Evolutionary conservation across 1,140 invertebrate genomes (phyloP), one percentile per base, ranked within the genome.

Genomic region (Sinella curviseta): DNA sequence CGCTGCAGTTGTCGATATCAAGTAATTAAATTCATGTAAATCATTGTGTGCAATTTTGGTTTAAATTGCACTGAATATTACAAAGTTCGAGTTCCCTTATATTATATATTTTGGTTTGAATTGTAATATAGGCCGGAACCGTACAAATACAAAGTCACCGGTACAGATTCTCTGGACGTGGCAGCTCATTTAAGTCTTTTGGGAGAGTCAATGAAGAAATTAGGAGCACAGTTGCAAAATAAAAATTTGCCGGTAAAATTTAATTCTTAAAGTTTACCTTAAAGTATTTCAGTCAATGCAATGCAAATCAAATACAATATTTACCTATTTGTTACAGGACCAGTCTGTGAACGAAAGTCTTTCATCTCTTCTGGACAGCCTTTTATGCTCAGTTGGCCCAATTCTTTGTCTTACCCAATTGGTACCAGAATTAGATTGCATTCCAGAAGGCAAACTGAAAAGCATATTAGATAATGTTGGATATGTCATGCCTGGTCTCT

Each of bases 401-500:
- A 87, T 99, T 33, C 88, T 97, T 77, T 96, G 95, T 85, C 90
- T 98, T 33, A 95, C 95, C 0, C 92, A 94, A 79, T 92, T 95
- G 85, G 88, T 97, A 17, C 93, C 94, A 1, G 92, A 93, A 83
- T 88, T 90, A 33, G 90, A 93, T 83, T 93, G 92, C 57, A 94
- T 91, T 82, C 90, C 91, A 48, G 88, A 89, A 76, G 90, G 92
- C 76, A 90, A 91, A 28, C 88, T 96, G 33, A 89, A 91, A 2
- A 90, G 92, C 81, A 95, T 94, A 33, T 89, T 99, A 34, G 95
- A 98, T 86, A 97, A 97, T 87, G 95, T 98, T 80, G 96, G 96
- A 0, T 98, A 97, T 86, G 95, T 98, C 81, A 98, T 98, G 96
- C 97, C 96, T 26, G 96, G 96, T 81, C 88, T 98, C 33, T 97